Percentiles rank a stretch among this genome's conserved stretches.
Conservation (phyloP, 2,888 invertebrate genomes). For the Gymnosoma rotundatum region DNA sequence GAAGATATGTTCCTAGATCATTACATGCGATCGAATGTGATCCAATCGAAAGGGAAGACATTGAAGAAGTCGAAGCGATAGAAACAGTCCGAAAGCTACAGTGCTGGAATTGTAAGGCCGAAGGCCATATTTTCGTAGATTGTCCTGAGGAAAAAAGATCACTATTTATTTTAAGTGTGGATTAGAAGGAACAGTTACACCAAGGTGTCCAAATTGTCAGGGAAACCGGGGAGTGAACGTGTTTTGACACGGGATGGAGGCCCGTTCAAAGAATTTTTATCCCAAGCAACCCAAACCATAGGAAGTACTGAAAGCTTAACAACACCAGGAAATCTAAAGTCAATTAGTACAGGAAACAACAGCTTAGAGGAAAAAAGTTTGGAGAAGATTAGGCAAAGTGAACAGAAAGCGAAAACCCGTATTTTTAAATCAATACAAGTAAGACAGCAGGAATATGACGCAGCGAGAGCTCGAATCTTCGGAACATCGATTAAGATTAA, state of each 20-base stretch:
- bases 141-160: neutral
- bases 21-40: too few species aligned
- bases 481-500: neutral
- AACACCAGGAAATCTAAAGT: neutral
- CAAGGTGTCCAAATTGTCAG: neutral
- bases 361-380: too few species aligned
- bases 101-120: conserved; percentile 3
- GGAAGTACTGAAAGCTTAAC: neutral
- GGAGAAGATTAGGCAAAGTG: too few species aligned
- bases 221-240: neutral
- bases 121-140: neutral
- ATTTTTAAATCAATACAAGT: neutral
- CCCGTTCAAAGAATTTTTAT: neutral
- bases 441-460: too few species aligned
- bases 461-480: neutral
- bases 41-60: too few species aligned
- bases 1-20: neutral
- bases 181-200: neutral
- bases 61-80: too few species aligned
- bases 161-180: conserved; percentile 8
- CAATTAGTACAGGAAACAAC: too few species aligned
- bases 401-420: too few species aligned
- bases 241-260: neutral
- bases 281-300: neutral
- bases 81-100: too few species aligned